Percentiles rank a stretch among this genome's conserved stretches.
These are phyloP conservation scores for Ophioninae sp. DNA, from an alignment of 2,888 invertebrate species.

Conservation along the genomic window DNA sequence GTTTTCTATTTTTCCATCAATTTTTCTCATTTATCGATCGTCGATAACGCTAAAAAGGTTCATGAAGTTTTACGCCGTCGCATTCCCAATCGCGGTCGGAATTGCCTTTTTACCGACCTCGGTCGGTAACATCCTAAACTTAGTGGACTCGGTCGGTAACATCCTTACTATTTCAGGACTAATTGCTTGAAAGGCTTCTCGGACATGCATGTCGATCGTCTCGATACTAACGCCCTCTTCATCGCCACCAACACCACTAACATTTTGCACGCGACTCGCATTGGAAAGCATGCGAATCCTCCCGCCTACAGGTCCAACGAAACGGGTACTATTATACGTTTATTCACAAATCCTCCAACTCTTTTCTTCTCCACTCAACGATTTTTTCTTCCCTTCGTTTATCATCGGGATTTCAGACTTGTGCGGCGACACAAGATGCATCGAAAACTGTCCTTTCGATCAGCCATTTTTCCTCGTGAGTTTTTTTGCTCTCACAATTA, in stretches of 20 bases:
- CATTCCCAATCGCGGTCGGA: not conserved
- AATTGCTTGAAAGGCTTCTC: constrained; percentile 72
- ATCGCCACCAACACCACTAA: constrained; percentile 81
- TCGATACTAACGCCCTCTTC: constrained; percentile 81
- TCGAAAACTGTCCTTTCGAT: constrained; percentile 82
- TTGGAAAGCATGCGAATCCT: constrained; percentile 75
- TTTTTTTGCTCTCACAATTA: not conserved
- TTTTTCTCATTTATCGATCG: not conserved
- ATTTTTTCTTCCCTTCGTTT: not conserved
- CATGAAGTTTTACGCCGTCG: not conserved
- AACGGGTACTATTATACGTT: constrained; percentile 62
- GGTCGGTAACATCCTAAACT: not conserved
- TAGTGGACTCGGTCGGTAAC: not conserved
- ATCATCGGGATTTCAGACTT: constrained; percentile 67
- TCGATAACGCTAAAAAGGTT: not conserved
- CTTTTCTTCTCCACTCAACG: not conserved
- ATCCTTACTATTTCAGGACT: constrained; percentile 64
- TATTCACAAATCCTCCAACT: not conserved
- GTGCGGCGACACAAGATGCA: constrained; percentile 79
- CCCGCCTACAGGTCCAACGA: constrained; percentile 71
- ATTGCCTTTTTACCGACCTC: too few relatives aligned
- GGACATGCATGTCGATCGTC: constrained; percentile 80
- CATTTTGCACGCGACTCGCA: constrained; percentile 79
- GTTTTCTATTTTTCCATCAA: not conserved
- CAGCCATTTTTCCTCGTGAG: constrained; percentile 81